Evolutionary conservation across 1,140 invertebrate species (phyloP).

Genomic region (Pseudomyrmex sp.): DNA sequence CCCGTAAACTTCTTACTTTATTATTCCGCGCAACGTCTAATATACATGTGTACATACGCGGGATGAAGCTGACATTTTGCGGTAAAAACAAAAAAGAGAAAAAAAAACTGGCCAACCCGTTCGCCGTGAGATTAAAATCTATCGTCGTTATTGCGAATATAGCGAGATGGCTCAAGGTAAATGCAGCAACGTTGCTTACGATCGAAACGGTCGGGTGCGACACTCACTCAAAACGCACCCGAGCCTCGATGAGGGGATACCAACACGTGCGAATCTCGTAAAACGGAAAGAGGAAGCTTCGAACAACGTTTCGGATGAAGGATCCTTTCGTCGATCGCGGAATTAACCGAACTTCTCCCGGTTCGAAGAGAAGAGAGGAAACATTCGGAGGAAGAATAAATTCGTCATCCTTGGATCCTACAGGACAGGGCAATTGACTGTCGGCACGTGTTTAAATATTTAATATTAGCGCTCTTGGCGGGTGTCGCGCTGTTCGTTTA

Average conservation of each 20-base stretch:
- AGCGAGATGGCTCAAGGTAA: constrained; percentile 42
- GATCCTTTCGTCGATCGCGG: background rate
- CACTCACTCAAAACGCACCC: background rate
- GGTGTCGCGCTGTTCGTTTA: background rate
- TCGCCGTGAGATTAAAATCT: constrained; percentile 62
- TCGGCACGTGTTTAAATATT: background rate
- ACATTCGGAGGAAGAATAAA: background rate
- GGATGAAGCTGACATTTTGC: constrained; percentile 55
- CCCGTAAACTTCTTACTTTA: constrained; percentile 23
- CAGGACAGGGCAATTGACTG: background rate
- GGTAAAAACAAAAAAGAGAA: constrained; percentile 56
- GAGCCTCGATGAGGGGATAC: constrained; percentile 8
- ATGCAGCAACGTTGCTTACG: constrained; percentile 1
- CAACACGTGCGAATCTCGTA: constrained; percentile 28
- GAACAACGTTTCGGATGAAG: constrained; percentile 11
- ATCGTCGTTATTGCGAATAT: constrained; percentile 68
- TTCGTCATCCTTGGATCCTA: background rate
- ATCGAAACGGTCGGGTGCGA: constrained; percentile 8
- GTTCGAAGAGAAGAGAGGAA: constrained; percentile 25
- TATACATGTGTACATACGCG: background rate
- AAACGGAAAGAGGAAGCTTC: constrained; percentile 29
- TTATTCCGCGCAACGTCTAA: background rate
- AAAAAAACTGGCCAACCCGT: constrained; percentile 62
- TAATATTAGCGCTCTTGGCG: background rate
- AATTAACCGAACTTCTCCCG: constrained; percentile 3